Base-by-base conservation (phyloP, 2,113 vertebrate species). In the Lepus americanus region DNA sequence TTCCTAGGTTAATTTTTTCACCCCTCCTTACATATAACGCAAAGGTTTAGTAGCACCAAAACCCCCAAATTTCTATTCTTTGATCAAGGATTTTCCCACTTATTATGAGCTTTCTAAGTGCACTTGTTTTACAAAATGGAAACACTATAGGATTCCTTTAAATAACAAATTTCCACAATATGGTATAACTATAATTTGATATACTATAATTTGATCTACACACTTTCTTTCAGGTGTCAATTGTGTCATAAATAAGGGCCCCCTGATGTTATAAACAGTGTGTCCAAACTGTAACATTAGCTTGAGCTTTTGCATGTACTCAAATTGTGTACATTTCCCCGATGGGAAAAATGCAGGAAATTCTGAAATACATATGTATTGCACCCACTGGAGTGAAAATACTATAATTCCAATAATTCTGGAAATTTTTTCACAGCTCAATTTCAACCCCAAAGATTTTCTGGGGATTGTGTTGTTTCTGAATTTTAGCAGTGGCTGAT, bases 291-390 rank as follows among this genome's bases (percentile, higher is more conserved):
- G 23, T 70, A 94, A 55, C 66, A 89, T 64, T 90, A 91, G 6
- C 23, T 88, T 79, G 66, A 51, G 36, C 31, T 93, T 94, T 85
- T 67, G 84, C 92, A 85, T 82, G 23, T 22, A 51, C 70, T 92
- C 13, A 53, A 72, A 95, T 55, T 70, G 33, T 87, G 29, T 63
- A 85, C 8, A 49, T 81, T 94, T 94, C 29, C 25, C 49, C 33
- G 2, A 27, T 80, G 63, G 63, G n/a, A 36, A 94, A 89, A 89
- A 39, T 44, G 8, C 66, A 92, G 53, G 36, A 39, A 92, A 81
- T 89, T 87, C 80, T 88, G 49, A 95, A 94, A 83, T 86, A 85
- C 87, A 55, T 89, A 85, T 63, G 20, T 55, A 49, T 69, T 89
- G 10, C 53, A 31, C 27, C 17, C 67, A 73, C 77, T 84, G 81